Evolutionary conservation across 2,797 vertebrate species (phyloP).

Genomic region (Avahi laniger): DNA sequence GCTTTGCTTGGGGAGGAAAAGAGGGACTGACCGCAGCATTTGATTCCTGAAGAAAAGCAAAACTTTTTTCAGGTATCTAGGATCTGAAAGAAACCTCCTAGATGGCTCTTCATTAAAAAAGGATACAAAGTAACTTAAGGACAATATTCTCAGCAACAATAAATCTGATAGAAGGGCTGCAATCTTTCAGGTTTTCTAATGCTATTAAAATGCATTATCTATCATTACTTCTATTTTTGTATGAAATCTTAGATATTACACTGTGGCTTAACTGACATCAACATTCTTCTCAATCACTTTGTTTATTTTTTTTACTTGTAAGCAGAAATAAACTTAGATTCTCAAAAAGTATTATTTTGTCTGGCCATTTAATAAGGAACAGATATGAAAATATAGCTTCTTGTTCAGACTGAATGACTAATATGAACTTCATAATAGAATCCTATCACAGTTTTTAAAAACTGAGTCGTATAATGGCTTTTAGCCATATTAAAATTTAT

Average conservation of each 20-base stretch:
- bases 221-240: background rate
- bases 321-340: conserved; percentile 16
- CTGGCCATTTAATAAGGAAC: background rate
- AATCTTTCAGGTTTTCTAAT: background rate
- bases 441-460: background rate
- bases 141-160: background rate
- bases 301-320: background rate
- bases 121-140: background rate
- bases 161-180: background rate
- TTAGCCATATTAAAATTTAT: background rate
- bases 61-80: background rate
- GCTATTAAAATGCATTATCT: background rate
- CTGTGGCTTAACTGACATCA: background rate
- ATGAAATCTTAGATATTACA: background rate
- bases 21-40: background rate
- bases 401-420: background rate
- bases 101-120: background rate
- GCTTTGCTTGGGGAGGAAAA: background rate
- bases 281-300: background rate
- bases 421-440: background rate
- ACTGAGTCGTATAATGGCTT: background rate
- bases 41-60: background rate
- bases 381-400: background rate
- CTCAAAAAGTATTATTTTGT: background rate
- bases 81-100: background rate